Evolutionary conservation across 2,888 invertebrate species (phyloP), one percentile per base, ranked within the genome.

Genomic region (Chaitophorus viminalis): DNA sequence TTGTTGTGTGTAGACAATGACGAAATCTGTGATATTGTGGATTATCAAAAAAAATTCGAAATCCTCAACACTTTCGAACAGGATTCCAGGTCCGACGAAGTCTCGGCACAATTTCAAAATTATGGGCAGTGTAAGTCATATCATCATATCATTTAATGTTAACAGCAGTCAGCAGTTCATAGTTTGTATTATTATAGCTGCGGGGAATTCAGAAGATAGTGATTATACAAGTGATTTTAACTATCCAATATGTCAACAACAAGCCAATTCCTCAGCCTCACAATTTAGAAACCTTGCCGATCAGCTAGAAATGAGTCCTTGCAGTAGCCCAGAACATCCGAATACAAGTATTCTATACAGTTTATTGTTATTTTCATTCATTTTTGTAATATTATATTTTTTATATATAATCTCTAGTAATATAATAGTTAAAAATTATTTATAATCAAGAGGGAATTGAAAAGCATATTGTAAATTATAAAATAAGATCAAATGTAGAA

Each of bases 211-310:
- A 82, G 98, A 98, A 92, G 98, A 98, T 92, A 97, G 97, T 90
- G 98, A 98, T 93, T 98, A 98, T 93, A 98, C 98, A 89, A 97
- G 97, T 89, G 98, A 98, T 92, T 94, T 98, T 91, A 98, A 98
- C 93, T 98, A 96, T 93, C 98, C 98, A 83, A 94, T 96, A 91
- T 93, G 93, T 85, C 96, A 96, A 91, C 86, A 87, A 60, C 96
- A 97, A 91, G 94, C 97, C 90, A 98, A 98, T 93, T 96, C 96
- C 91, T 97, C 97, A 89, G 97, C 96, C 46, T 97, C 97, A 89
- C 98, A 98, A 93, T 96, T 96, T 92, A 93, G 95, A 89, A 93
- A 93, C 82, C 95, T 95, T 76, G 95, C 96, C 68, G 95, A 95
- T 92, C 95, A 95, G 91, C 93, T 96, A 92, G 88, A 88, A 21